Evolutionary conservation across 1,140 invertebrate genomes (phyloP).

Genomic region (Solenopsis invicta): DNA sequence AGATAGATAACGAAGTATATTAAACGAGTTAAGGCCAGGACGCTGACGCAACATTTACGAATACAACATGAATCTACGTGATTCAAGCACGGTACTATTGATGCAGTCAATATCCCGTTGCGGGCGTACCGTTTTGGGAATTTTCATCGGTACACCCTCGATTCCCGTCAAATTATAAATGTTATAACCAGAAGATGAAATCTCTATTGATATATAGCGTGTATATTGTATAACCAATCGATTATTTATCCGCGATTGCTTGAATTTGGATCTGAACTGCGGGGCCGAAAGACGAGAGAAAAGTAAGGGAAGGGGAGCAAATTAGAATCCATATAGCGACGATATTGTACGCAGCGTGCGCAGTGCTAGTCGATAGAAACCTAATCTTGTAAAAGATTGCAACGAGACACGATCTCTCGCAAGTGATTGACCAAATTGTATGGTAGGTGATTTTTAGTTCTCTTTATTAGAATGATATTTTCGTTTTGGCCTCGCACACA

Average conservation of each 20-base stretch:
- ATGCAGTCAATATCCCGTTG: slow-evolving; percentile 75
- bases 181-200: slow-evolving; percentile 31
- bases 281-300: not conserved
- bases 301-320: not conserved
- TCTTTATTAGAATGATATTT: slow-evolving; percentile 21
- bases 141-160: slow-evolving; percentile 48
- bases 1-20: slow-evolving; percentile 77
- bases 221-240: slow-evolving; percentile 51
- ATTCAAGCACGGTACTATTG: slow-evolving; percentile 75
- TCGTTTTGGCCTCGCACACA: slow-evolving; percentile 1
- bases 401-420: not conserved
- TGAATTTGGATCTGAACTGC: not conserved
- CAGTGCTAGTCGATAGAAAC: slow-evolving; percentile 29
- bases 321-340: not conserved
- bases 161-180: slow-evolving; percentile 47
- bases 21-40: slow-evolving; percentile 73
- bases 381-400: slow-evolving; percentile 2
- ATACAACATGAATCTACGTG: slow-evolving; percentile 63
- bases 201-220: slow-evolving; percentile 49
- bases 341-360: not conserved
- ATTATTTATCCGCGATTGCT: slow-evolving; percentile 52
- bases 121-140: slow-evolving; percentile 70
- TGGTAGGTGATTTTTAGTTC: not conserved
- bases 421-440: slow-evolving; percentile 13
- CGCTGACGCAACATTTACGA: slow-evolving; percentile 73